Conservation (phyloP, 2,888 invertebrate genomes). For the Ectemnius cavifrons region DNA sequence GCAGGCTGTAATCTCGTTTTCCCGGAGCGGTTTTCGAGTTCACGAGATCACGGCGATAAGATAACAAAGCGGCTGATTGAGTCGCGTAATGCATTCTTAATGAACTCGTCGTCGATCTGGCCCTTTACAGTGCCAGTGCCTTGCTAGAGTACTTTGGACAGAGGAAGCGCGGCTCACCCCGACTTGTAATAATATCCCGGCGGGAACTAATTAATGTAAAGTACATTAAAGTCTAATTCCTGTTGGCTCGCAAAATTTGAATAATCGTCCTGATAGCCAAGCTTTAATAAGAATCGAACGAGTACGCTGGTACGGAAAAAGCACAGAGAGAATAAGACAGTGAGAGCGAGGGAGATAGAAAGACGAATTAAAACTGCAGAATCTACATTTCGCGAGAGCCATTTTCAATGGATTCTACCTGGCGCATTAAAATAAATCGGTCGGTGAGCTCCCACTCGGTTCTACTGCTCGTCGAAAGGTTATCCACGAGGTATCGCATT, state of each 20-base stretch:
- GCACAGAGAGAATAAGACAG: no score
- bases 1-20: slow-evolving; percentile 41
- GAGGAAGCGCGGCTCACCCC: no score
- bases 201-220: slow-evolving; percentile 46
- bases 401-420: no score
- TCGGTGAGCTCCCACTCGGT: no score
- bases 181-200: slow-evolving; percentile 36
- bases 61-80: slow-evolving; percentile 53
- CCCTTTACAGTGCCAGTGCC: slow-evolving; percentile 27
- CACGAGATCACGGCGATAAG: slow-evolving; percentile 46
- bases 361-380: background rate
- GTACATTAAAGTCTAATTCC: slow-evolving; percentile 42
- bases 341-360: no score
- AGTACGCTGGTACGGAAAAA: no score
- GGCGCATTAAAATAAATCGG: no score
- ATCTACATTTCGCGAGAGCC: background rate
- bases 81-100: slow-evolving; percentile 52
- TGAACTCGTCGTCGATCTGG: slow-evolving; percentile 44
- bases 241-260: slow-evolving; percentile 27
- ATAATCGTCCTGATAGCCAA: slow-evolving; percentile 9
- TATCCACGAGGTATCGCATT: background rate
- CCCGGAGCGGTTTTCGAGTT: slow-evolving; percentile 23
- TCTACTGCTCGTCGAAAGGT: background rate
- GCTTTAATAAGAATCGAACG: no score
- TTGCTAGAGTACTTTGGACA: slow-evolving; percentile 10